Conservation (phyloP, 2,888 invertebrate genomes). For the Drosophila koepferae region DNA sequence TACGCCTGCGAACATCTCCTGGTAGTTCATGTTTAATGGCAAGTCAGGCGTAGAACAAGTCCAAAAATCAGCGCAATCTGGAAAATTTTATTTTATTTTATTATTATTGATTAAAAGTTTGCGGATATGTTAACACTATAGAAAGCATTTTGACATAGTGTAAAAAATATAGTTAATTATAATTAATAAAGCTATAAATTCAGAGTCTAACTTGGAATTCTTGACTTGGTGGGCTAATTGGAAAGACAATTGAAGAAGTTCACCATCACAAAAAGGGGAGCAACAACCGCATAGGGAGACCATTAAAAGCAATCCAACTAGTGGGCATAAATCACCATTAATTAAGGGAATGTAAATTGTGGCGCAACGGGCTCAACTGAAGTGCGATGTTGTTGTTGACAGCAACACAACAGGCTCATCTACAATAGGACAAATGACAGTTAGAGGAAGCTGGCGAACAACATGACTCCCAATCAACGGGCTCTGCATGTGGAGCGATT, state of each 20-base stretch:
- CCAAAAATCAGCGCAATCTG: conserved; percentile 22
- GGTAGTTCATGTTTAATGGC: conserved; percentile 25
- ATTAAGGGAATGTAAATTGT: conserved; percentile 58
- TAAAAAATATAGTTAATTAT: not conserved
- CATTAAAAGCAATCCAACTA: conserved; percentile 37
- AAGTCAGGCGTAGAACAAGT: conserved; percentile 21
- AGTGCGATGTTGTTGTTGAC: conserved; percentile 67
- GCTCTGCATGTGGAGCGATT: conserved; percentile 48
- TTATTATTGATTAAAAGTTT: not conserved
- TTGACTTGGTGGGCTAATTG: conserved; percentile 27
- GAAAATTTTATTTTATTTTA: no score
- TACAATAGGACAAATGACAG: conserved; percentile 5
- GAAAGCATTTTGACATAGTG: not conserved
- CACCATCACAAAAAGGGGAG: conserved; percentile 13
- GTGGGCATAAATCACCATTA: conserved; percentile 75
- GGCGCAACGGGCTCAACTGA: conserved; percentile 53
- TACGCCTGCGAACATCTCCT: conserved; percentile 36
- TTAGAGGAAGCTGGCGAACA: conserved; percentile 4
- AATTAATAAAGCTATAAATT: not conserved
- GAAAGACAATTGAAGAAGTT: conserved; percentile 66
- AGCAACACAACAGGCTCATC: conserved; percentile 38
- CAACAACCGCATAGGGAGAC: not conserved
- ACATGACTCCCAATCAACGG: conserved; percentile 40
- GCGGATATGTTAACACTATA: not conserved
- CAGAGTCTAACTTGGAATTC: not conserved